Conservation (phyloP, 1,140 invertebrate species). For the Linepithema humile region DNA sequence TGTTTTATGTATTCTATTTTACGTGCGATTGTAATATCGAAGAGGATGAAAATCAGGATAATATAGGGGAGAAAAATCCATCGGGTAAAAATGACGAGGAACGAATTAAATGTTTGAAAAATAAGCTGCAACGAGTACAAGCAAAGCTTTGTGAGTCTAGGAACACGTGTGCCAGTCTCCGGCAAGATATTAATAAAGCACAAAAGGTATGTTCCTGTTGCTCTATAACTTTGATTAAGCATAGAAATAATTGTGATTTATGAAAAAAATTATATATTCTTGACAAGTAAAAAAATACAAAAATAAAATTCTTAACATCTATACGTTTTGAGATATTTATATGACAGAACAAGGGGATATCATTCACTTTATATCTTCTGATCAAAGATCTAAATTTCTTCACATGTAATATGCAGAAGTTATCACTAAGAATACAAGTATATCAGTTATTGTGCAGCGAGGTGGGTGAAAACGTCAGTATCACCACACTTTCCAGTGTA, state of each 20-base stretch:
- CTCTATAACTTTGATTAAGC: background rate
- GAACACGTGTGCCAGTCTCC: slow-evolving; percentile 88
- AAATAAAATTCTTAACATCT: background rate
- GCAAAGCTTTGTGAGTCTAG: slow-evolving; percentile 88
- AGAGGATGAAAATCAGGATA: slow-evolving; percentile 56
- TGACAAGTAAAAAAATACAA: background rate
- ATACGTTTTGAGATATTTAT: background rate
- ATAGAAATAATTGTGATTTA: background rate
- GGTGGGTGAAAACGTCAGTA: slow-evolving; percentile 86
- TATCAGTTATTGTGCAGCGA: slow-evolving; percentile 79
- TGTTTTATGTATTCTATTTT: background rate
- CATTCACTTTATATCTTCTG: background rate
- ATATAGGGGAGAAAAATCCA: slow-evolving; percentile 67
- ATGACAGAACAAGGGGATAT: background rate
- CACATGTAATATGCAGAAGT: background rate
- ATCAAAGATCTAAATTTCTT: background rate
- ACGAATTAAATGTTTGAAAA: slow-evolving; percentile 86
- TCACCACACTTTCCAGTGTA: slow-evolving; percentile 82
- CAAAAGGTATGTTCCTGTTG: slow-evolving; percentile 71
- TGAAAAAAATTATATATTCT: background rate
- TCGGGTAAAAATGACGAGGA: slow-evolving; percentile 69
- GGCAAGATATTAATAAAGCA: slow-evolving; percentile 85
- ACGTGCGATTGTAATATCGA: background rate
- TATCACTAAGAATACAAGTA: slow-evolving; percentile 43
- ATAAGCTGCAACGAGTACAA: slow-evolving; percentile 86